Base-by-base conservation (phyloP, 53 echinoderm and acorn worm species). In the Astropecten irregularis region DNA sequence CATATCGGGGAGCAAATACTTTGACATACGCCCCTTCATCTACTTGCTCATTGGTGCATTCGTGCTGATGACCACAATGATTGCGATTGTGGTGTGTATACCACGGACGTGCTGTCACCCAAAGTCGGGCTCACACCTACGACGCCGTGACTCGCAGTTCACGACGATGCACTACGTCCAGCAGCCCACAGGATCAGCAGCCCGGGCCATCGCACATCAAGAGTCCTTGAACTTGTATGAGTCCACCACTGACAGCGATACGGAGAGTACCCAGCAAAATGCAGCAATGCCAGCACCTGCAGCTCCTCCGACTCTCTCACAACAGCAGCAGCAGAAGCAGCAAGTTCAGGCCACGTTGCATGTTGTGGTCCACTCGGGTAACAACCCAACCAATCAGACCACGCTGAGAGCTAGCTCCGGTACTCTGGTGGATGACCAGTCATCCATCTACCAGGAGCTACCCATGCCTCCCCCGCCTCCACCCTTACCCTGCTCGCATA, bases 331-430 rank as follows among this genome's bases (percentile, higher is more conserved):
- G 27, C 87, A 88, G 59, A 71, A 87, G 26, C 91, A 90, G 44
- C 93, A 91, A 49, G 90, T 91, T 30, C 91, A 95, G 55, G 95
- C 95, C 3, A 95, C 95, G 3, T 81, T 95, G 21, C 95, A 95
- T 18, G 93, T 95, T 1, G 95, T 95, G 31, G 93, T 95, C 8
- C 95, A 95, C 63, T 95, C 95, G 22, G 86, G 90, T 2, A 95
- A 95, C 40, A 66, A 92, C 31, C 40, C 83, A 25, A 53, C 66
- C 18, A 28, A 83, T 22, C 69, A 69, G 49, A 87, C 68, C 39
- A 68, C 54, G 33, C 37, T 22, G 30, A 58, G 60, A 60, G 69
- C 70, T 7, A 82, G 50, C 69, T 65, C 83, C 11, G 53, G 34
- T 14, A 73, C 73, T 46, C 71, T 66, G 25, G 47, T 40, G 6